A percentile compares a stretch with the other conserved stretches of the same genome.
phyloP scores from a whole-genome alignment of 2,113 vertebrate species.

The Hippocampus guttulatus region DNA sequence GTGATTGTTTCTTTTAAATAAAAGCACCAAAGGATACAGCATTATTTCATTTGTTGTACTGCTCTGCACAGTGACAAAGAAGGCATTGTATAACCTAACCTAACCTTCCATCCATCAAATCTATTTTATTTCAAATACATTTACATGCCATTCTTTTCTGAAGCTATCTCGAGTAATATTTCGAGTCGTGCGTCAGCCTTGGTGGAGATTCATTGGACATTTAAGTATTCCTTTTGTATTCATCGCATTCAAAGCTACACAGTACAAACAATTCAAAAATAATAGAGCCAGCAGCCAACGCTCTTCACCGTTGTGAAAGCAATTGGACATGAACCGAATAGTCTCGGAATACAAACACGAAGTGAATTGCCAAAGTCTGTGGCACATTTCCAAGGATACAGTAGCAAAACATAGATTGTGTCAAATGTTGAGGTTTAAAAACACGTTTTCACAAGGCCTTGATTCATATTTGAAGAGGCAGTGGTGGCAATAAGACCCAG shows the following conservation, averaged over 20 bases:
- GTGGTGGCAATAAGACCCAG: conserved; percentile 8
- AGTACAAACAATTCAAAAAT: background rate
- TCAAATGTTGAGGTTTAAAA: background rate
- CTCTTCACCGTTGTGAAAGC: background rate
- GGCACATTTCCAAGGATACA: conserved; percentile 2
- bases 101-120: background rate
- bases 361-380: background rate
- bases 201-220: background rate
- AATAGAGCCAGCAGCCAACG: background rate
- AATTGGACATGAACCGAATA: background rate
- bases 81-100: background rate
- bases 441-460: conserved; percentile 1
- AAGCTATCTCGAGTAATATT: background rate
- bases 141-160: background rate
- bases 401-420: background rate
- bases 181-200: background rate
- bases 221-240: background rate
- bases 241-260: background rate
- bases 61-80: background rate
- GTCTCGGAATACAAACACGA: background rate
- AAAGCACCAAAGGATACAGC: background rate
- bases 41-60: background rate
- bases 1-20: background rate
- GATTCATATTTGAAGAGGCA: conserved; percentile 14
- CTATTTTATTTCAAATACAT: background rate